Conservation (phyloP, 2,888 invertebrate species). For the Cosmorhoe ocellata region DNA sequence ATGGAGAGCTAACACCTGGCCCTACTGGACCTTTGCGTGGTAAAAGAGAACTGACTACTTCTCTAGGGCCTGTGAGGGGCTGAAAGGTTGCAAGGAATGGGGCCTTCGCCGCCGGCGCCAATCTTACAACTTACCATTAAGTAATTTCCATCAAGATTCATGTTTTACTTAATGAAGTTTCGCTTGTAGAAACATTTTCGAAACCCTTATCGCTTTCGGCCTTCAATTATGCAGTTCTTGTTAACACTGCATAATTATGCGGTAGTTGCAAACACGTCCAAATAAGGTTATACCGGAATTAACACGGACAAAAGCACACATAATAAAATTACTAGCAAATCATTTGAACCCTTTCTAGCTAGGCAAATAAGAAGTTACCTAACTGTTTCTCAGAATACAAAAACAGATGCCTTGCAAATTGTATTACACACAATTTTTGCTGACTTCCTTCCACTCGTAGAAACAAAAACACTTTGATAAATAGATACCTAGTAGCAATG, state of each 20-base stretch:
- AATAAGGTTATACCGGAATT: slow-evolving; percentile 17
- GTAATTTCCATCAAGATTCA: slow-evolving; percentile 68
- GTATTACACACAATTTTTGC: too few relatives aligned
- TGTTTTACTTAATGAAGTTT: slow-evolving; percentile 54
- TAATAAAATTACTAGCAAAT: not conserved
- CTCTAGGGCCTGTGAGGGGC: slow-evolving; percentile 24
- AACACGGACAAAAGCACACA: not conserved
- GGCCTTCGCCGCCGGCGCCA: slow-evolving; percentile 50
- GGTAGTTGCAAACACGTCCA: slow-evolving; percentile 17
- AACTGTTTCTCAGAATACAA: too few relatives aligned
- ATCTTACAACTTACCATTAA: slow-evolving; percentile 65
- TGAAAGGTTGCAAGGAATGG: slow-evolving; percentile 33
- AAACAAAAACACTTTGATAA: too few relatives aligned
- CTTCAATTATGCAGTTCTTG: slow-evolving; percentile 18
- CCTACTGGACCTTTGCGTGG: too few relatives aligned
- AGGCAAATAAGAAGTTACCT: too few relatives aligned
- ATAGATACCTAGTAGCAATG: too few relatives aligned
- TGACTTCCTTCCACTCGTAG: too few relatives aligned
- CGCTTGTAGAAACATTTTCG: slow-evolving; percentile 40
- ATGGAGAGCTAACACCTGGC: too few relatives aligned
- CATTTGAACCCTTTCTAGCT: too few relatives aligned
- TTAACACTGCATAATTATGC: slow-evolving; percentile 22
- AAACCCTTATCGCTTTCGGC: slow-evolving; percentile 33
- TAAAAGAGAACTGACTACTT: slow-evolving; percentile 3
- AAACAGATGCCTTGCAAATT: too few relatives aligned